These are phyloP conservation scores for Chymomyza amoena DNA, from an alignment of 2,888 invertebrate genomes.

Conservation along the genomic window DNA sequence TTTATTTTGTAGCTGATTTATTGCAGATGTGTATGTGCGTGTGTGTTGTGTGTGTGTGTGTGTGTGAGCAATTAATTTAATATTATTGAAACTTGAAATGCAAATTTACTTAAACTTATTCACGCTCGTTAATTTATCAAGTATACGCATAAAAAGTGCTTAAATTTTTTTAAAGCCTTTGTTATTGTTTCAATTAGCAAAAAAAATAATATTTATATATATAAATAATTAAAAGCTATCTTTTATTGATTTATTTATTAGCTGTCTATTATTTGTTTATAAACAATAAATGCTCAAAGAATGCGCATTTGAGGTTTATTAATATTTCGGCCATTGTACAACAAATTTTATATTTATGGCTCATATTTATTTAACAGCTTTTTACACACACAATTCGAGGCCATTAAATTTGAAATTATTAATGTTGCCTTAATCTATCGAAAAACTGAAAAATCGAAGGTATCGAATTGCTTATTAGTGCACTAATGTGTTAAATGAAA, in stretches of 20 bases:
- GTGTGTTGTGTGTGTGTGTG: not conserved
- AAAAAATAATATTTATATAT: not conserved
- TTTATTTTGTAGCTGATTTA: not conserved
- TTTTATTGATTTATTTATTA: constrained; percentile 69
- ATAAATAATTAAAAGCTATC: constrained; percentile 18
- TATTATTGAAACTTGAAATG: no score
- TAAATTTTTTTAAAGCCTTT: not conserved
- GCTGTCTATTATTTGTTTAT: constrained; percentile 69
- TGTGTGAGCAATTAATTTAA: not conserved
- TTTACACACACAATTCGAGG: constrained; percentile 55
- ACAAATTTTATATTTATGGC: constrained; percentile 61
- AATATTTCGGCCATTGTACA: constrained; percentile 46
- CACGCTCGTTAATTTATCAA: not conserved
- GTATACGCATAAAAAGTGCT: not conserved
- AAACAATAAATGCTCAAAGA: constrained; percentile 65
- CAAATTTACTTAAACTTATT: not conserved
- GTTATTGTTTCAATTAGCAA: constrained; percentile 4
- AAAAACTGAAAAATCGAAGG: not conserved
- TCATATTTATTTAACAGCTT: constrained; percentile 68
- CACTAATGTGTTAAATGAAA: not conserved
- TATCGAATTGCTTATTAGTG: not conserved
- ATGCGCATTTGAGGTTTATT: constrained; percentile 69
- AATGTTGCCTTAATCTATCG: constrained; percentile 44
- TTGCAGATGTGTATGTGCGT: not conserved
- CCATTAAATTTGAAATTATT: constrained; percentile 57